A percentile compares a stretch with the other conserved stretches of the same genome.
Evolutionary conservation across 2,113 vertebrate genomes (phyloP).

Genomic region (Poeciliopsis prolifica): DNA sequence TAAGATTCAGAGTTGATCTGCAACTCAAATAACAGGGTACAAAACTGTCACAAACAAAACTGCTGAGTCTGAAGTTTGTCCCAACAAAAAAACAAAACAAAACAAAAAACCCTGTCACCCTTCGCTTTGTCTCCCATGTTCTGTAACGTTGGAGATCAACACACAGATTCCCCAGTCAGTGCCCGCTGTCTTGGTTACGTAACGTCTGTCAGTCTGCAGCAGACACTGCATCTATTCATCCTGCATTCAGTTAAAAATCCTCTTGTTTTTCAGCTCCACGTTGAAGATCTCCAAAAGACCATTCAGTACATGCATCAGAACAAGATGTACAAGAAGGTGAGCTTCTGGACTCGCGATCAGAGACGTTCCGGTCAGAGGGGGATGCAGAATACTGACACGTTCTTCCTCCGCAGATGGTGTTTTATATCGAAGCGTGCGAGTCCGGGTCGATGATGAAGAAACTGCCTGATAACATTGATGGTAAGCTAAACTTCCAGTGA

Average conservation of each 20-base stretch:
- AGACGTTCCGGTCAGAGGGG: background rate
- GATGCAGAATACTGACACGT: background rate
- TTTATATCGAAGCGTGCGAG: slow-evolving; percentile 97
- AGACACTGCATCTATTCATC: background rate
- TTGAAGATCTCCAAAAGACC: slow-evolving; percentile 85
- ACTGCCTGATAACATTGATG: slow-evolving; percentile 86
- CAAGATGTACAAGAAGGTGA: slow-evolving; percentile 86
- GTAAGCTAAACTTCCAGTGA: slow-evolving; percentile 75
- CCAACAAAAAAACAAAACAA: no score
- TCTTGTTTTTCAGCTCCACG: slow-evolving; percentile 83
- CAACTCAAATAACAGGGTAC: background rate
- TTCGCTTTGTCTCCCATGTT: background rate
- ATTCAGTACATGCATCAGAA: slow-evolving; percentile 89
- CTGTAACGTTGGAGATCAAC: background rate
- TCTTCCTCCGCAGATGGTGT: slow-evolving; percentile 87
- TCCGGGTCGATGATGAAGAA: slow-evolving; percentile 98
- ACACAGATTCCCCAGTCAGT: background rate
- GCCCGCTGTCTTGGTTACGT: background rate
- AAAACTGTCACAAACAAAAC: background rate
- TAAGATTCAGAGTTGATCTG: background rate
- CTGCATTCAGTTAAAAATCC: background rate
- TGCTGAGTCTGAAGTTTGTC: no score
- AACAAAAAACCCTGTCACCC: no score
- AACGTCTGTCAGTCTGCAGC: background rate
- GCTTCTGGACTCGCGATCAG: background rate